A percentile compares a stretch with the other conserved stretches of the same genome.
These are phyloP conservation scores for Apodemus agrarius DNA, from an alignment of 2,797 vertebrate genomes.

Conservation along the genomic window DNA sequence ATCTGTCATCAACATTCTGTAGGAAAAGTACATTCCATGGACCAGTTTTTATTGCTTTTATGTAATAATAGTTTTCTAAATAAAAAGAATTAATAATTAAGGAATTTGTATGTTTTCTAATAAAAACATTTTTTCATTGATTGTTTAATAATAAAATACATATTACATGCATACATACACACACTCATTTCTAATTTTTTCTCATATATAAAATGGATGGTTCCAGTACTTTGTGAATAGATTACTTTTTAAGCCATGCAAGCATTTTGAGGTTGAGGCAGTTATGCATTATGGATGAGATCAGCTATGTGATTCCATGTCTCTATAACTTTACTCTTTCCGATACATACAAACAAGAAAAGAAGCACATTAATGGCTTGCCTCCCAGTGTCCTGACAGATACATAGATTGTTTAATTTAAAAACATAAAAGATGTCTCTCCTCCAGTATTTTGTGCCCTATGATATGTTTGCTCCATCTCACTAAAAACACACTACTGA, in stretches of 20 bases:
- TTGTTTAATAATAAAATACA: background rate
- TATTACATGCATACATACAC: background rate
- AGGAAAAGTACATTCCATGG: background rate
- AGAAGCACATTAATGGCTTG: background rate
- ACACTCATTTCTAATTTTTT: background rate
- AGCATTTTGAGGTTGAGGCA: background rate
- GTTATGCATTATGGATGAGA: background rate
- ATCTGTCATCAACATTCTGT: background rate
- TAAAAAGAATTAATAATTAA: background rate
- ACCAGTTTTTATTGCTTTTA: rapidly evolving
- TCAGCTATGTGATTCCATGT: background rate
- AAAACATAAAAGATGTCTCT: background rate
- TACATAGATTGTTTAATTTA: background rate
- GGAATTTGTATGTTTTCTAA: background rate
- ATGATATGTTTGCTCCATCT: background rate
- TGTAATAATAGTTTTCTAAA: background rate
- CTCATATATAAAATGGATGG: background rate
- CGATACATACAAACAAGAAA: background rate
- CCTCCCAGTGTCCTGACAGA: background rate
- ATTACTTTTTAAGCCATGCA: background rate
- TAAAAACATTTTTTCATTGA: background rate
- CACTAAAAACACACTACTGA: background rate
- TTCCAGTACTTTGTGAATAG: background rate
- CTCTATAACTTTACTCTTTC: background rate
- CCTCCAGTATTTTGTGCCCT: background rate